phyloP scores from a whole-genome alignment of 1,140 invertebrate genomes.

The Drosophila hydei region DNA sequence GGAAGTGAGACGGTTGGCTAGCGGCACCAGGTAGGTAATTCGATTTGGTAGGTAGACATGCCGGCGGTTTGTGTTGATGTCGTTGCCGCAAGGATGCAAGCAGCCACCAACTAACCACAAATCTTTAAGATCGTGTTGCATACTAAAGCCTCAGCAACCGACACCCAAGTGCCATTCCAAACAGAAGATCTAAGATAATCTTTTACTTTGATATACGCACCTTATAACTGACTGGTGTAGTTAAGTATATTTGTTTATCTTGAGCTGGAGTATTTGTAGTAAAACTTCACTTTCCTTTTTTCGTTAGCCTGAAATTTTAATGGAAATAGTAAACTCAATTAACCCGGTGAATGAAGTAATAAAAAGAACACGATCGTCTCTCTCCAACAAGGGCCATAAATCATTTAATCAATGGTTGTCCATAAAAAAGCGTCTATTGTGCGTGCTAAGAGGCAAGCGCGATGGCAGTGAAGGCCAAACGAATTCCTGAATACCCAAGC shows the following conservation, averaged over 20 bases:
- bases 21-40: not conserved
- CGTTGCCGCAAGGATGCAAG: constrained; percentile 39
- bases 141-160: constrained; percentile 7
- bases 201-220: constrained; percentile 24
- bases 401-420: constrained; percentile 45
- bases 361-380: constrained; percentile 27
- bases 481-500: constrained; percentile 20
- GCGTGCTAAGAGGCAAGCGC: constrained; percentile 5
- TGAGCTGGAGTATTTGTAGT: constrained; percentile 16
- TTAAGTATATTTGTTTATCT: constrained; percentile 29
- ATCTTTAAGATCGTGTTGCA: constrained; percentile 35
- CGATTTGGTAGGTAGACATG: constrained; percentile 15
- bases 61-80: constrained; percentile 28
- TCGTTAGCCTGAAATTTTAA: constrained; percentile 34
- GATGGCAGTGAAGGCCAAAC: constrained; percentile 15
- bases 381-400: constrained; percentile 23
- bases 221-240: constrained; percentile 19
- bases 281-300: constrained; percentile 32
- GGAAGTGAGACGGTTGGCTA: not conserved
- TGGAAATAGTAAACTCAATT: constrained; percentile 50
- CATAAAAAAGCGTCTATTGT: constrained; percentile 21
- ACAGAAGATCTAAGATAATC: constrained; percentile 23
- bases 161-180: constrained; percentile 37
- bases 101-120: constrained; percentile 14
- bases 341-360: constrained; percentile 30